Base-by-base conservation (phyloP, 1,140 invertebrate genomes). In the Polyergus mexicanus region DNA sequence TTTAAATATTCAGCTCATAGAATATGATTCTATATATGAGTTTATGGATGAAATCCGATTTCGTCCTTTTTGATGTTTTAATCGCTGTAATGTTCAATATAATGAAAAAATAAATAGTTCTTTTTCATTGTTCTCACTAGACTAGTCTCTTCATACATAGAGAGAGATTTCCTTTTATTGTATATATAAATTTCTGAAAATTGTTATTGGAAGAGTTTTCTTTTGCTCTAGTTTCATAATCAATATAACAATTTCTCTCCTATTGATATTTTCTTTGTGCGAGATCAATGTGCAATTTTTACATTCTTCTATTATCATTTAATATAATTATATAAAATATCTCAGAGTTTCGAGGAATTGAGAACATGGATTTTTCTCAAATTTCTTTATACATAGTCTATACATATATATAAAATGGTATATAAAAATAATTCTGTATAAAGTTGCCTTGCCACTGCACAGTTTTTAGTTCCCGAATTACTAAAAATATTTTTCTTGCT, bases 31-130 rank as follows among this genome's bases (percentile, higher is more conserved):
- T 69, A 69, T 5, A 58, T 80, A 80, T 81, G 76, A 16, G 41
- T 66, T 80, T 58, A 28, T 58, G 44, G 19, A 81, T 81, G 60
- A 44, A 13, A 51, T 44, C 44, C 10, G 25, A 32, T 19, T 16
- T 51, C 77, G 44, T 56, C n/a, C 35, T 81, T 22, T 77, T 66
- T 81, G 51, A 81, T 71, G 65, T 81, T 81, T 81, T 81, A 81
- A 81, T 81, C 35, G 19, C 44, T 81, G 65, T 81, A 81, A 81
- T 81, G 77, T 69, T 81, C 56, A 41, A 80, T 80, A 81, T 44
- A 10, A 58, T 71, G 16, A 25, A 80, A 80, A 69, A 81, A 81
- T 80, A 80, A 80, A 80, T 69, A 58, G 13, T 69, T 69, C 51
- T 35, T 71, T 71, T 71, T 41, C 35, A 80, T 80, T 69, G 47